Conservation (phyloP, 2,797 vertebrate species). For the Galago senegalensis region DNA sequence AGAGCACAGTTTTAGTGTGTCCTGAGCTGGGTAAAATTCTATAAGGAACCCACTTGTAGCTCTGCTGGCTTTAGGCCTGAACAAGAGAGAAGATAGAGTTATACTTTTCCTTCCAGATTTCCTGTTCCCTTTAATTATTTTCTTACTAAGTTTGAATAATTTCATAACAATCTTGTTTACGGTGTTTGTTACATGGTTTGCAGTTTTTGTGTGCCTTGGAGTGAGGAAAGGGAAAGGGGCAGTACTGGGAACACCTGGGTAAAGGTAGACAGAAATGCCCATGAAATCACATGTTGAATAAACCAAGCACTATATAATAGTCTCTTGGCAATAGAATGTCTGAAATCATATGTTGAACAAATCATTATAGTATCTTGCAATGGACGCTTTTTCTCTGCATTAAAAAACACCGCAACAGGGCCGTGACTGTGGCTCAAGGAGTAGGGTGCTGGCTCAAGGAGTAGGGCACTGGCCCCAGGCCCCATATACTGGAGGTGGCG, state of each 20-base stretch:
- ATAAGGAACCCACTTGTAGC: neutral
- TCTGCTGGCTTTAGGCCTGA: neutral
- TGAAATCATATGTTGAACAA: constrained; percentile 43
- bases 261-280: constrained; percentile 15
- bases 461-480: no score
- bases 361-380: neutral
- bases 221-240: neutral
- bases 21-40: neutral
- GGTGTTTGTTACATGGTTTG: neutral
- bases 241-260: neutral
- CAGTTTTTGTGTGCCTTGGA: neutral
- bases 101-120: constrained; percentile 7
- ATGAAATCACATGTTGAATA: constrained; percentile 38
- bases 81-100: neutral
- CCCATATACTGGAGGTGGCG: no score
- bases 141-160: constrained; percentile 32
- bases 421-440: no score
- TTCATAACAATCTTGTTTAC: neutral
- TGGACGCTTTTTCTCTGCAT: neutral
- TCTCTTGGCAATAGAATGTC: neutral
- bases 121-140: neutral
- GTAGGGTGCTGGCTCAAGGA: no score
- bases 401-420: neutral
- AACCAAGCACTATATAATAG: neutral
- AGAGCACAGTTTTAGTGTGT: neutral